Evolutionary conservation across 2,797 vertebrate species (phyloP).

Genomic region (Paramormyrops hopkinsi): DNA sequence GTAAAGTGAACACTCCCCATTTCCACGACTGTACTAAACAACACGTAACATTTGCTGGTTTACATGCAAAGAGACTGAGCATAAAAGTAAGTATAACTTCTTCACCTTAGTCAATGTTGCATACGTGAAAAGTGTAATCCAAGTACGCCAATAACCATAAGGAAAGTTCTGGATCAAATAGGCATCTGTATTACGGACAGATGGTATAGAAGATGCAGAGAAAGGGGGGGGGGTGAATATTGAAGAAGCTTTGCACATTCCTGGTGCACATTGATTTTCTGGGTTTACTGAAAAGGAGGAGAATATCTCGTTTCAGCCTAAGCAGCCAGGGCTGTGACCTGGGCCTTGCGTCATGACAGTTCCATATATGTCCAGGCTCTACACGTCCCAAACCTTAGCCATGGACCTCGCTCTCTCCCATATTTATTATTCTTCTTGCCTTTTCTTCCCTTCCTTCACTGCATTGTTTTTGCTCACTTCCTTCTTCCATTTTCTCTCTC

Average conservation of each 20-base stretch:
- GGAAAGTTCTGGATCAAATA: slow-evolving; percentile 59
- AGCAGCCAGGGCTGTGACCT: slow-evolving; percentile 54
- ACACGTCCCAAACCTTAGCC: neutral
- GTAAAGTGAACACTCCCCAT: neutral
- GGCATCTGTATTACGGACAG: slow-evolving; percentile 26
- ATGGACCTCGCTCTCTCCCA: slow-evolving; percentile 17
- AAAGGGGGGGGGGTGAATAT: slow-evolving; percentile 12
- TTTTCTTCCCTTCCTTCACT: neutral
- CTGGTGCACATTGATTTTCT: slow-evolving; percentile 59
- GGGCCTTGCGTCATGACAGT: slow-evolving; percentile 50
- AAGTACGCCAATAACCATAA: slow-evolving; percentile 60
- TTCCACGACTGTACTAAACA: neutral
- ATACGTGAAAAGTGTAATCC: slow-evolving; percentile 62
- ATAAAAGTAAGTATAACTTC: neutral
- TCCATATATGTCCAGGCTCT: slow-evolving; percentile 10
- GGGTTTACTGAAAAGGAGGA: slow-evolving; percentile 48
- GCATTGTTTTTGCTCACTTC: slow-evolving; percentile 3
- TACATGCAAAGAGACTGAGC: neutral
- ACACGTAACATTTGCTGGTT: neutral
- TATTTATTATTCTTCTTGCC: neutral
- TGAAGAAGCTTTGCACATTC: slow-evolving; percentile 60
- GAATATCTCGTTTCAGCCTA: slow-evolving; percentile 64
- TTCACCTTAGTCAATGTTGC: slow-evolving; percentile 30
- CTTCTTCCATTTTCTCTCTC: slow-evolving; percentile 26
- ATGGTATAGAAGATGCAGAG: slow-evolving; percentile 2